Base-by-base conservation (phyloP, 37 sponge, comb jelly and placozoan species). In the Beroe forskalii region DNA sequence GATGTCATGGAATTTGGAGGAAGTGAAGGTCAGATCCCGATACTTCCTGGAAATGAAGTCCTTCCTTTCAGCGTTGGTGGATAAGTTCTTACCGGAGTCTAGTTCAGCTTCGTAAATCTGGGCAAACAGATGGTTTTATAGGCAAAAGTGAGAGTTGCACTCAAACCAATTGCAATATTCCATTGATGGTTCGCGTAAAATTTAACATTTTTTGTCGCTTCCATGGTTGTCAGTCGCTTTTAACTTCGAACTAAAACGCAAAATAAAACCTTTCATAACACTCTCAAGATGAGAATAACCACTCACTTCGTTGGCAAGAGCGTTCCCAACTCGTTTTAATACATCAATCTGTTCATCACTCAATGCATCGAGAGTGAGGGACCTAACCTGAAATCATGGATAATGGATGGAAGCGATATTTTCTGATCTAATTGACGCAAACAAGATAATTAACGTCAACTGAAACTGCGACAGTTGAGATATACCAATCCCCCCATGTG, bases 81-180 rank as follows among this genome's bases (percentile, higher is more conserved):
- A 23, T 4, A 44, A 32, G 6, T 36, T 69, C 72, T 69, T 69
- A 2, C 32, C 72, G 8, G 72, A 27, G 32, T 69, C 72, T 32
- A 69, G 38, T 36, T 69, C 72, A 28, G 72, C 72, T 33, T 69
- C 72, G 39, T 69, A 69, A 20, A 69, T 69, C 72, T 69, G 66
- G n/a, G n/a, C n/a, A n/a, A n/a, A n/a, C n/a, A n/a, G n/a, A n/a
- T n/a, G n/a, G n/a, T n/a, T n/a, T n/a, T n/a, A 63, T 6, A 63
- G 17, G 30, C 22, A 63, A 63, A 63, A 3, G 55, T 48, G 55
- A 48, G 55, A 48, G n/a, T n/a, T n/a, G n/a, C n/a, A n/a, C n/a
- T n/a, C n/a, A n/a, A n/a, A n/a, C n/a, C n/a, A n/a, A n/a, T n/a
- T n/a, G n/a, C n/a, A n/a, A n/a, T n/a, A n/a, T n/a, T n/a, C n/a